Evolutionary conservation across 2,888 invertebrate genomes (phyloP).

Genomic region (Ennomos erosarius): DNA sequence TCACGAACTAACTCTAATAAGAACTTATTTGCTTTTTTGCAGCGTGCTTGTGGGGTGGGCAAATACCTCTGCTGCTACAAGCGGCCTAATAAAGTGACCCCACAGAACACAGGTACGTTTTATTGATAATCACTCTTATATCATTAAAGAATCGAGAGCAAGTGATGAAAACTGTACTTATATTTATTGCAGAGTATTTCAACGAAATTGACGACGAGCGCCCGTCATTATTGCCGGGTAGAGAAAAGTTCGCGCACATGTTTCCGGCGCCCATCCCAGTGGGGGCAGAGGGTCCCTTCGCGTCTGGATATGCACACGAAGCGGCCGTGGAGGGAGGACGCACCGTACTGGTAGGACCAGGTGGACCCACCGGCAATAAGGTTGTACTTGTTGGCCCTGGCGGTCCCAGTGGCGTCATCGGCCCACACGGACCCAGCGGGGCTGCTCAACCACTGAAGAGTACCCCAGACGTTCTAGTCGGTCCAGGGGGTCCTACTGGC

Average conservation of each 20-base stretch:
- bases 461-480: slow-evolving; percentile 64
- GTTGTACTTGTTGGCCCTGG: slow-evolving; percentile 50
- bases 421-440: slow-evolving; percentile 18
- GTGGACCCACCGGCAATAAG: slow-evolving; percentile 47
- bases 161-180: too few species aligned
- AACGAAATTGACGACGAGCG: slow-evolving; percentile 72
- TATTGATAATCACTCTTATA: background rate
- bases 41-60: slow-evolving; percentile 87
- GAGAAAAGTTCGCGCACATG: slow-evolving; percentile 47
- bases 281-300: slow-evolving; percentile 38
- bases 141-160: background rate
- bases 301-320: slow-evolving; percentile 43
- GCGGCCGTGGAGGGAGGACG: slow-evolving; percentile 35
- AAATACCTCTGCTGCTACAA: slow-evolving; percentile 88
- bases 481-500: slow-evolving; percentile 67
- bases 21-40: slow-evolving; percentile 41
- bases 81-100: slow-evolving; percentile 48
- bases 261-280: slow-evolving; percentile 49
- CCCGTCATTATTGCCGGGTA: slow-evolving; percentile 58
- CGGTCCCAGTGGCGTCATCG: slow-evolving; percentile 46
- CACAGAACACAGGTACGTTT: slow-evolving; percentile 55
- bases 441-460: slow-evolving; percentile 24
- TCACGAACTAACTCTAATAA: background rate
- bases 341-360: slow-evolving; percentile 50
- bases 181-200: slow-evolving; percentile 57